Evolutionary conservation across 2,888 invertebrate genomes (phyloP).

Genomic region (Chrysina gloriosa): DNA sequence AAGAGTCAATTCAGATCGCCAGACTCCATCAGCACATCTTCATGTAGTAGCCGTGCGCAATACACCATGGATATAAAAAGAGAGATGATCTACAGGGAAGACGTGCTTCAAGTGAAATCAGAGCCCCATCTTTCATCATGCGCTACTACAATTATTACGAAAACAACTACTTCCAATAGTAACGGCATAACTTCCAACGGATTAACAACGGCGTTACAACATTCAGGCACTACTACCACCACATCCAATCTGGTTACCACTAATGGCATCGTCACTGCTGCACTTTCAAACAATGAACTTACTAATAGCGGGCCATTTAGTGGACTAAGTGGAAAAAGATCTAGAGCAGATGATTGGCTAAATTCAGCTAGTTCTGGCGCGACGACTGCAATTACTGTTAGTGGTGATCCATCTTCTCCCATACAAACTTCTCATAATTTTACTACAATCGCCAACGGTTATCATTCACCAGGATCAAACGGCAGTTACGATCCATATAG

Average conservation of each 20-base stretch:
- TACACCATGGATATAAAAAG: slow-evolving; percentile 72
- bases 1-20: slow-evolving; percentile 28
- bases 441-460: slow-evolving; percentile 76
- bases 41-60: slow-evolving; percentile 39
- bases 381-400: slow-evolving; percentile 59
- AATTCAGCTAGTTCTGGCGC: slow-evolving; percentile 72
- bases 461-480: slow-evolving; percentile 87
- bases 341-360: slow-evolving; percentile 74
- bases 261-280: slow-evolving; percentile 55
- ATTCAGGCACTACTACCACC: slow-evolving; percentile 43
- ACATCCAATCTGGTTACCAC: slow-evolving; percentile 37
- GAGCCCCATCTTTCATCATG: slow-evolving; percentile 62
- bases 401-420: slow-evolving; percentile 69
- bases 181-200: slow-evolving; percentile 55
- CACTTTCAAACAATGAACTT: slow-evolving; percentile 53
- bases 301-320: slow-evolving; percentile 49
- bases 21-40: slow-evolving; percentile 30
- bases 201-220: slow-evolving; percentile 56
- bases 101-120: slow-evolving; percentile 65
- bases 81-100: slow-evolving; percentile 72
- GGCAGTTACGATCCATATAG: slow-evolving; percentile 92
- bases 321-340: slow-evolving; percentile 64
- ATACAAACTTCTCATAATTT: slow-evolving; percentile 69
- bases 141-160: slow-evolving; percentile 51
- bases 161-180: slow-evolving; percentile 53